Conservation (phyloP, 2,888 invertebrate genomes). For the Vesta saturnalis region DNA sequence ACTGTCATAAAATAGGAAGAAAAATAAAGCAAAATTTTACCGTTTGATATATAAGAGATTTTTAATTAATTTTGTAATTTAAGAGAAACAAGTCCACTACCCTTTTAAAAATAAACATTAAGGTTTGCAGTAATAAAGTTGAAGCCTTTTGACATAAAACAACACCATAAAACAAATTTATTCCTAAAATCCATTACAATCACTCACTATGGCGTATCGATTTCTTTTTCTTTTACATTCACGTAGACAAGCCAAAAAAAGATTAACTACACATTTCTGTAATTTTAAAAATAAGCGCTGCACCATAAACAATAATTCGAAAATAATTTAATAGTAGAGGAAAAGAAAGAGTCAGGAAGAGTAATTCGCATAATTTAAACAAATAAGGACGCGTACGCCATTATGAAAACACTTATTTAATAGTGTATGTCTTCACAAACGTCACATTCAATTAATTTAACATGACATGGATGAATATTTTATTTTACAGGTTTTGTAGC, state of each 20-base stretch:
- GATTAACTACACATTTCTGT: too few species aligned
- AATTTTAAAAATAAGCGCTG: too few species aligned
- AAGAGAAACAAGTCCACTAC: not conserved
- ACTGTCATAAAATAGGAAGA: not conserved
- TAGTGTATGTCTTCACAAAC: not conserved
- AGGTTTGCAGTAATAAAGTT: too few species aligned
- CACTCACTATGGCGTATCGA: not conserved
- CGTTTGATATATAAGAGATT: not conserved
- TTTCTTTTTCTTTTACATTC: too few species aligned
- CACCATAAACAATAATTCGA: too few species aligned
- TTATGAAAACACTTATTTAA: not conserved
- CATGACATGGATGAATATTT: slow-evolving; percentile 31
- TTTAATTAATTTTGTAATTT: not conserved
- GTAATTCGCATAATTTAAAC: slow-evolving; percentile 1
- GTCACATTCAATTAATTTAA: slow-evolving; percentile 14
- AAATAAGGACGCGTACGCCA: not conserved
- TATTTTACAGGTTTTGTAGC: slow-evolving; percentile 22
- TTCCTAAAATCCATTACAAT: slow-evolving; percentile 5
- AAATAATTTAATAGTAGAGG: too few species aligned
- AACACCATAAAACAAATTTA: slow-evolving; percentile 7
- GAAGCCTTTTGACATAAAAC: not conserved
- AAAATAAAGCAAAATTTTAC: not conserved
- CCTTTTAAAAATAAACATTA: not conserved
- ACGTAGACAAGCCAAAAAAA: too few species aligned
- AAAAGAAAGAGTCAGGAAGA: not conserved